These are phyloP conservation scores for Drosophila arawakana DNA, from an alignment of 1,140 invertebrate genomes.

Conservation along the genomic window DNA sequence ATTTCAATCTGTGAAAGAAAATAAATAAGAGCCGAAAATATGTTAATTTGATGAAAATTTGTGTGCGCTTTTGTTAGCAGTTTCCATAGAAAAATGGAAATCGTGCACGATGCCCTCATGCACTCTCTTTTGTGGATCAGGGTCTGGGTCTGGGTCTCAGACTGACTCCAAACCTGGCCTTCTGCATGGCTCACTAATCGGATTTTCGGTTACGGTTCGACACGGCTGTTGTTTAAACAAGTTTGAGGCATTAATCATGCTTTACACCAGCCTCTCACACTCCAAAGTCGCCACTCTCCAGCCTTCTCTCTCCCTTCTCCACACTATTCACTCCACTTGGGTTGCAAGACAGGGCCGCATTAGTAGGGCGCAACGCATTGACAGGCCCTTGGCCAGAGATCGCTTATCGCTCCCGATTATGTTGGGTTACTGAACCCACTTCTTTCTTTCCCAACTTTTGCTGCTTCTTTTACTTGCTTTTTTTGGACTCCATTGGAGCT, in stretches of 20 bases:
- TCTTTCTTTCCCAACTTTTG: conserved; percentile 26
- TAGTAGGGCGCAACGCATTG: conserved; percentile 75
- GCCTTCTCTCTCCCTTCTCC: conserved; percentile 22
- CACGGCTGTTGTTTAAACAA: conserved; percentile 77
- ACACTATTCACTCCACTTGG: neutral
- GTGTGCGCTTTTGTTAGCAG: conserved; percentile 69
- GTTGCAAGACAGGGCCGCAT: conserved; percentile 49
- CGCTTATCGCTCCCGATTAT: conserved; percentile 77
- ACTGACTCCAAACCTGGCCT: conserved; percentile 17
- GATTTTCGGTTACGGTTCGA: conserved; percentile 78
- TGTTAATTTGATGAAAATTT: conserved; percentile 81
- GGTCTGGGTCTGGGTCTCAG: conserved; percentile 8
- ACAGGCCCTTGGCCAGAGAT: conserved; percentile 66
- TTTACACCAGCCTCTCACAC: conserved; percentile 62
- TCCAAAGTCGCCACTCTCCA: conserved; percentile 2
- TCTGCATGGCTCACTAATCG: conserved; percentile 67
- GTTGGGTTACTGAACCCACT: conserved; percentile 31
- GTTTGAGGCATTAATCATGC: conserved; percentile 80
- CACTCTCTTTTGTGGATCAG: conserved; percentile 5
- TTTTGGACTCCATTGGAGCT: conserved; percentile 7
- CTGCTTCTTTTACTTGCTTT: conserved; percentile 7
- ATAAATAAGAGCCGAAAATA: conserved; percentile 56
- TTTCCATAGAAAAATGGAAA: conserved; percentile 77
- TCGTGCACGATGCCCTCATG: conserved; percentile 54
- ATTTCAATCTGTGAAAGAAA: conserved; percentile 37